Percentiles rank a stretch among this genome's conserved stretches.
Evolutionary conservation across 2,888 invertebrate genomes (phyloP).

Genomic region (Microplitis manilae): DNA sequence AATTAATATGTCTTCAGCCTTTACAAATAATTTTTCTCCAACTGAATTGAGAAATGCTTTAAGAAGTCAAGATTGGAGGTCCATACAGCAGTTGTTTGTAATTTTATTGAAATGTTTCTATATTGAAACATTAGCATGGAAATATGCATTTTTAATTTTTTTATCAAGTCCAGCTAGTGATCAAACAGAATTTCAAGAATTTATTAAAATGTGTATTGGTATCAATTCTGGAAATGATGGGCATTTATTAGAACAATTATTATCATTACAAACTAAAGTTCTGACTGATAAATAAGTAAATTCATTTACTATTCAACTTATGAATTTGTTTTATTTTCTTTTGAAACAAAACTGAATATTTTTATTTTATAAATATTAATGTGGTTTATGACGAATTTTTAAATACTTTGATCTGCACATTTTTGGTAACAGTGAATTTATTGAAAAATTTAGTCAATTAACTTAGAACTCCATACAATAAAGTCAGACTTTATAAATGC

Average conservation of each 20-base stretch:
- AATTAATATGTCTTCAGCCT: slow-evolving; percentile 30
- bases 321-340: background rate
- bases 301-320: background rate
- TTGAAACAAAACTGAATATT: no score
- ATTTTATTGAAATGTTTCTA: slow-evolving; percentile 39
- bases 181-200: slow-evolving; percentile 37
- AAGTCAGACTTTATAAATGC: no score
- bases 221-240: slow-evolving; percentile 25
- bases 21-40: slow-evolving; percentile 37
- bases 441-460: no score
- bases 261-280: slow-evolving; percentile 32
- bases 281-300: background rate
- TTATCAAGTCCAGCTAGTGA: slow-evolving; percentile 44
- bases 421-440: no score
- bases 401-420: no score
- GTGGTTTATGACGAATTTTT: no score
- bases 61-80: slow-evolving; percentile 39
- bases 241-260: slow-evolving; percentile 39
- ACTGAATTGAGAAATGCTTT: slow-evolving; percentile 44
- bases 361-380: no score
- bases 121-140: slow-evolving; percentile 45
- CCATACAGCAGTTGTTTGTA: slow-evolving; percentile 42
- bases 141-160: slow-evolving; percentile 44
- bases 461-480: no score
- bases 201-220: slow-evolving; percentile 45